These are phyloP conservation scores for Celastrina argiolus DNA, from an alignment of 2,888 invertebrate genomes.

Conservation along the genomic window DNA sequence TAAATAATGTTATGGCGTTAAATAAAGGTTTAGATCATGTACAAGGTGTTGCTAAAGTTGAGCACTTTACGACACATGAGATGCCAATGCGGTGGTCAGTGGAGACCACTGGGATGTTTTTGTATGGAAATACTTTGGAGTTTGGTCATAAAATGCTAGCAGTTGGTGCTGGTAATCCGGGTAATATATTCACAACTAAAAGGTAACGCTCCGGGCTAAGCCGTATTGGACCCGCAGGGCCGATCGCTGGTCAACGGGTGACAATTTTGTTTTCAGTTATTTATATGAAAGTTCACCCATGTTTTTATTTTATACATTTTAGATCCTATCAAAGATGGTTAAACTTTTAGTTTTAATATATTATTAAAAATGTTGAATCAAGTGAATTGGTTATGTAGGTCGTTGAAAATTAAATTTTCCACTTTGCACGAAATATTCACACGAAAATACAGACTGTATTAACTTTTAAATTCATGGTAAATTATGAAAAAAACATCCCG, in stretches of 20 bases:
- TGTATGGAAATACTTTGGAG: constrained; percentile 54
- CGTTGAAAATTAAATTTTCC: neutral
- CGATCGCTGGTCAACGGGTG: constrained; percentile 59
- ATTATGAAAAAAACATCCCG: neutral
- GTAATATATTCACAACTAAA: constrained; percentile 75
- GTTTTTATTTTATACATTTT: neutral
- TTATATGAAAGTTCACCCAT: constrained; percentile 26
- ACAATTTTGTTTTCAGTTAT: constrained; percentile 34
- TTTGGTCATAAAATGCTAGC: constrained; percentile 62
- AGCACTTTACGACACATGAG: neutral
- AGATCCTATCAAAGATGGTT: too few species aligned
- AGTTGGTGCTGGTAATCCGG: constrained; percentile 57
- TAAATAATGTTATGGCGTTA: too few species aligned
- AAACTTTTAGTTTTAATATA: too few species aligned
- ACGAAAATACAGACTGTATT: too few species aligned
- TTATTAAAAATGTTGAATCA: too few species aligned
- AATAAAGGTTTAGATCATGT: neutral
- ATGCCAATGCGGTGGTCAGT: neutral
- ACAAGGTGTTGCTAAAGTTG: neutral
- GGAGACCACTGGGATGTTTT: constrained; percentile 30
- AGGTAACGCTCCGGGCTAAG: constrained; percentile 48
- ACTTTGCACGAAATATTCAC: too few species aligned
- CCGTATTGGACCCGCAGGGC: constrained; percentile 55
- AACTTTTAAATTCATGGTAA: constrained; percentile 15
- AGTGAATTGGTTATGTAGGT: neutral